Evolutionary conservation across 2,113 vertebrate species (phyloP).

Genomic region (Chaetorhynchus papuensis): DNA sequence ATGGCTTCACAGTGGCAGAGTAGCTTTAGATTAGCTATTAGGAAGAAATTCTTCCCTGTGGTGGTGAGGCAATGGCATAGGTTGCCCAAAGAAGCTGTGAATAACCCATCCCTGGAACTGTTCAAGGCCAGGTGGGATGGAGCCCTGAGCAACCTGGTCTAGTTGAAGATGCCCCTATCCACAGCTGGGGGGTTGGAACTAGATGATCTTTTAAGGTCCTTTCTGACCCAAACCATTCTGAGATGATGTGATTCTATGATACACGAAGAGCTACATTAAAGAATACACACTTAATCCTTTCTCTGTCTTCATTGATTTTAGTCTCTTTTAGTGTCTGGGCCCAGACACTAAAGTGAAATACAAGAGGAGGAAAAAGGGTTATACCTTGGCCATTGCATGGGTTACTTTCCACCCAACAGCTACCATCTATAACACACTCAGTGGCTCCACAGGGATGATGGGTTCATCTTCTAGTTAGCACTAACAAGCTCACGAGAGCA

Average conservation of each 20-base stretch:
- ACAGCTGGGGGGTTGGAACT: rapidly evolving
- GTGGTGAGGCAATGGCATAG: neutral
- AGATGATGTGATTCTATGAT: neutral
- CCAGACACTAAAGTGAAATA: neutral
- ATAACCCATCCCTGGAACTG: neutral
- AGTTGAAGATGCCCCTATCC: neutral
- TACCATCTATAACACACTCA: neutral
- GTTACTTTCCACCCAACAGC: neutral
- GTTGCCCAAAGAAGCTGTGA: neutral
- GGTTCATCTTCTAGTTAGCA: neutral
- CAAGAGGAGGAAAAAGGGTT: neutral
- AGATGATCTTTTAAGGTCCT: neutral
- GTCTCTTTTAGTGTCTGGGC: neutral
- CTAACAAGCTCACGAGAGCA: neutral
- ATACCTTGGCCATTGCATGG: neutral
- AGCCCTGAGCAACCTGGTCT: neutral
- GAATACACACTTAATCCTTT: neutral
- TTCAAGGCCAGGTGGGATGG: neutral
- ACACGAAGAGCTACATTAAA: neutral
- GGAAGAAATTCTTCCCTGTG: neutral
- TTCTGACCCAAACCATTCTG: neutral
- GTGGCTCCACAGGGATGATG: neutral
- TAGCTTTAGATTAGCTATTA: neutral
- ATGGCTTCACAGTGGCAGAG: neutral
- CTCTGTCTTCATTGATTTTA: neutral